phyloP scores from a whole-genome alignment of 2,888 invertebrate genomes.

The Drosophila mercatorum region DNA sequence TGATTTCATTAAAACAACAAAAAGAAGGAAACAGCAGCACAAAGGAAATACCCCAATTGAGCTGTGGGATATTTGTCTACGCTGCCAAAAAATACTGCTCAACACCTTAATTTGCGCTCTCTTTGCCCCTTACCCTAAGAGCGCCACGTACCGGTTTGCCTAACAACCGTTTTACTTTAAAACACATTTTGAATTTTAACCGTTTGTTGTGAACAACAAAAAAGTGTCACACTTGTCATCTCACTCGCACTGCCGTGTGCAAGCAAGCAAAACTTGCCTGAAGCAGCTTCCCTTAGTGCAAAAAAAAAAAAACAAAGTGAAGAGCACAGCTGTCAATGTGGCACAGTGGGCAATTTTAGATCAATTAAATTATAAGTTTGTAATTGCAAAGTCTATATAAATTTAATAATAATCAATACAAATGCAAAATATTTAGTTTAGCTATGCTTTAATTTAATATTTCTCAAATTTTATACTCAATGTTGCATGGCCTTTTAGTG shows the following conservation, averaged over 20 bases:
- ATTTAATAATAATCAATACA: too few species aligned
- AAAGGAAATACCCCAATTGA: constrained; percentile 45
- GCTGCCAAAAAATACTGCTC: constrained; percentile 43
- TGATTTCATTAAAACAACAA: constrained; percentile 60
- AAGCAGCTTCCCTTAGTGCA: constrained; percentile 57
- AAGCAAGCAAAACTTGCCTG: constrained; percentile 5
- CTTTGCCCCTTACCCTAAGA: background rate
- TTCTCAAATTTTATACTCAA: background rate
- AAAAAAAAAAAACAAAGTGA: constrained; percentile 16
- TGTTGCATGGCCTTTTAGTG: background rate
- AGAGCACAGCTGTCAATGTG: constrained; percentile 38
- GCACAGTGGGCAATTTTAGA: constrained; percentile 29
- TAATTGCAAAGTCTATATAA: background rate
- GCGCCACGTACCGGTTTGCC: constrained; percentile 48
- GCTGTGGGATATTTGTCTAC: constrained; percentile 34
- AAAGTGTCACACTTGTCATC: constrained; percentile 42
- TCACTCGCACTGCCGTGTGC: constrained; percentile 39
- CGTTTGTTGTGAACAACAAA: constrained; percentile 45
- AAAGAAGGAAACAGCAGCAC: constrained; percentile 13
- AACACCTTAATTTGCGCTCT: constrained; percentile 18
- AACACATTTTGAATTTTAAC: constrained; percentile 66
- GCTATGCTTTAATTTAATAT: too few species aligned
- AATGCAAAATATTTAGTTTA: background rate
- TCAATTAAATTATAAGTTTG: background rate
- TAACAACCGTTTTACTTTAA: constrained; percentile 51